These are phyloP conservation scores for Antheraea pernyi DNA, from an alignment of 1,140 invertebrate species.

Conservation along the genomic window DNA sequence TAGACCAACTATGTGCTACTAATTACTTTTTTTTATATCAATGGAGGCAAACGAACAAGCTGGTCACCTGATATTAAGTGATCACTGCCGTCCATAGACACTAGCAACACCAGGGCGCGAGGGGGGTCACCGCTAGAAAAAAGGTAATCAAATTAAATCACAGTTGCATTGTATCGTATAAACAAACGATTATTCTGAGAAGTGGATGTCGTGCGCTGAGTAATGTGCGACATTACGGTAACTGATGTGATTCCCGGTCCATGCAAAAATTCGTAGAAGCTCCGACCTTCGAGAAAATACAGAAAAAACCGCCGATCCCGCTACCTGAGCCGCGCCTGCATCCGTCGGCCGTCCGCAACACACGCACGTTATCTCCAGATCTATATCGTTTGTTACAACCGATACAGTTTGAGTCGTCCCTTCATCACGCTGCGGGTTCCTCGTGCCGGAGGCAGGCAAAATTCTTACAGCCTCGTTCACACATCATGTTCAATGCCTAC, in stretches of 20 bases:
- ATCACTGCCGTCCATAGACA: too few species aligned
- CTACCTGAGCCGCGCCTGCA: background rate
- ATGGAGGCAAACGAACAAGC: too few species aligned
- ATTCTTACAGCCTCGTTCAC: background rate
- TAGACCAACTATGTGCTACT: too few species aligned
- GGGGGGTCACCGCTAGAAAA: background rate
- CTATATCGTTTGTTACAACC: background rate
- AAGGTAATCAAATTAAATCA: background rate
- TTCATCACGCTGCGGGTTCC: background rate
- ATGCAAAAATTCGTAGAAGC: background rate
- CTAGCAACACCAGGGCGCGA: too few species aligned
- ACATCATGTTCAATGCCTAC: too few species aligned
- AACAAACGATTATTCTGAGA: background rate
- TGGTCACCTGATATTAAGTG: too few species aligned
- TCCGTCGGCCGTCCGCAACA: too few species aligned
- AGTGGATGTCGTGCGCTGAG: background rate
- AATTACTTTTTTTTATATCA: too few species aligned
- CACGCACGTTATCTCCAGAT: background rate
- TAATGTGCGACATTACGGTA: constrained; percentile 1
- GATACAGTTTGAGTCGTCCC: background rate
- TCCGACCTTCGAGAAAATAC: background rate
- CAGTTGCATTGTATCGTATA: background rate
- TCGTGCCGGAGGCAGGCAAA: background rate
- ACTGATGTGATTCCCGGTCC: background rate
- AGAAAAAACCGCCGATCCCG: background rate